Percentiles rank a stretch among this genome's conserved stretches.
Conservation (phyloP, 2,888 invertebrate genomes). For the Agrotis exclamationis region DNA sequence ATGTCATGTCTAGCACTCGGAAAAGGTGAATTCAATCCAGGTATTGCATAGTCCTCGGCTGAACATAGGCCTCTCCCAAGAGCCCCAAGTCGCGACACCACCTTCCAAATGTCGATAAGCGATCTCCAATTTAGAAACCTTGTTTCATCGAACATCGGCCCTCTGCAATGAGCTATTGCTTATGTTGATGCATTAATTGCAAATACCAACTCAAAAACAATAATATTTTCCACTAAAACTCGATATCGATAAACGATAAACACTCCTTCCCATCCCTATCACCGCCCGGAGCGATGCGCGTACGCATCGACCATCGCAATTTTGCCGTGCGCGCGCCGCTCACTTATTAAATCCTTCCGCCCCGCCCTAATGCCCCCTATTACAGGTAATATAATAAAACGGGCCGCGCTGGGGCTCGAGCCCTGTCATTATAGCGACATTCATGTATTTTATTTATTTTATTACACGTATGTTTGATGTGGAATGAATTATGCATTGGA, state of each 20-base stretch:
- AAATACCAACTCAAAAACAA: background rate
- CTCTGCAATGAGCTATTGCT: no score
- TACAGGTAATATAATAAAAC: slow-evolving; percentile 89
- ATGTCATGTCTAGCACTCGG: background rate
- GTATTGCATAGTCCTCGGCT: background rate
- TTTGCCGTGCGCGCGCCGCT: slow-evolving; percentile 79
- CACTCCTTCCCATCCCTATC: slow-evolving; percentile 64
- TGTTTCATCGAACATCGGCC: no score
- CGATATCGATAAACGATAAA: slow-evolving; percentile 30
- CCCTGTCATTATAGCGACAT: slow-evolving; percentile 79
- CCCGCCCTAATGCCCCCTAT: slow-evolving; percentile 89
- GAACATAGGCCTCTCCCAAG: background rate
- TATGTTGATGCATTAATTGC: no score
- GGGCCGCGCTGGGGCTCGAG: slow-evolving; percentile 58
- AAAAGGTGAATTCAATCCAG: background rate
- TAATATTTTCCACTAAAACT: slow-evolving; percentile 1
- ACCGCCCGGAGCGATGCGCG: slow-evolving; percentile 80
- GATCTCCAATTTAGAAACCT: no score
- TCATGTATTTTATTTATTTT: slow-evolving; percentile 71
- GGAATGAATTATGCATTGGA: slow-evolving; percentile 47
- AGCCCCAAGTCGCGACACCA: no score
- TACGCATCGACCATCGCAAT: slow-evolving; percentile 83
- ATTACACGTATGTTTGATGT: slow-evolving; percentile 59
- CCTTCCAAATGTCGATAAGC: no score
- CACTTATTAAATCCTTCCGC: slow-evolving; percentile 89